Conservation (phyloP, 2,888 invertebrate species). For the Limnephilus lunatus region DNA sequence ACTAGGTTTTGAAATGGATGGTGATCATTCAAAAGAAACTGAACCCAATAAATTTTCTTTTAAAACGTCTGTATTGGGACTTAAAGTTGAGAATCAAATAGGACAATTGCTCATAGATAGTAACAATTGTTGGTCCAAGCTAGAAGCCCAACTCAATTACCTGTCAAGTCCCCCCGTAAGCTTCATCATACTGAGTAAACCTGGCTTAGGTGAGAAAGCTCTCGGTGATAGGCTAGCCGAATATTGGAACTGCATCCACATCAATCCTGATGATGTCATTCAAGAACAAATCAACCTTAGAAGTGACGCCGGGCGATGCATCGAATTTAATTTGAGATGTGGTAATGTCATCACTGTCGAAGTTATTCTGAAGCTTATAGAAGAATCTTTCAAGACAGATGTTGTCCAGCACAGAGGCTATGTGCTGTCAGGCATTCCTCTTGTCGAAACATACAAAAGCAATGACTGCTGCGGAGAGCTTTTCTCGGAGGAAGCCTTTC, state of each 20-base stretch:
- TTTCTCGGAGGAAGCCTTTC: slow-evolving; percentile 71
- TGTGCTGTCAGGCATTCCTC: slow-evolving; percentile 81
- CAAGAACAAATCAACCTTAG: slow-evolving; percentile 78
- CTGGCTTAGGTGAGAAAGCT: slow-evolving; percentile 75
- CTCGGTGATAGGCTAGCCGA: slow-evolving; percentile 78
- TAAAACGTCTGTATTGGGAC: slow-evolving; percentile 25
- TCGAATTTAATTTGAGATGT: slow-evolving; percentile 78
- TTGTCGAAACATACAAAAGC: slow-evolving; percentile 74
- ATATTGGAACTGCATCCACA: slow-evolving; percentile 78
- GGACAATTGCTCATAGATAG: slow-evolving; percentile 9
- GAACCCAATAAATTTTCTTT: not conserved
- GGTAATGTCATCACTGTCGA: slow-evolving; percentile 76
- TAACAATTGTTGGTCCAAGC: slow-evolving; percentile 73
- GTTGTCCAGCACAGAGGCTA: slow-evolving; percentile 80
- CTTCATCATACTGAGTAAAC: slow-evolving; percentile 80
- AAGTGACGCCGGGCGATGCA: slow-evolving; percentile 77
- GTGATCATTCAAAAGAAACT: not conserved
- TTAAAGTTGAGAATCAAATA: slow-evolving; percentile 7
- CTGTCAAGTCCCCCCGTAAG: slow-evolving; percentile 76
- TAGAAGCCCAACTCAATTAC: slow-evolving; percentile 75
- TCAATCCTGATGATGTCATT: slow-evolving; percentile 78
- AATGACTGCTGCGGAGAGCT: slow-evolving; percentile 68
- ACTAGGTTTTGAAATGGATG: slow-evolving; percentile 37
- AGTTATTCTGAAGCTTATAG: slow-evolving; percentile 75
- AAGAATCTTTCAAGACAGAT: slow-evolving; percentile 75